A percentile compares a stretch with the other conserved stretches of the same genome.
These are phyloP conservation scores for Dipodomys merriami DNA, from an alignment of 2,113 vertebrate genomes.

Conservation along the genomic window DNA sequence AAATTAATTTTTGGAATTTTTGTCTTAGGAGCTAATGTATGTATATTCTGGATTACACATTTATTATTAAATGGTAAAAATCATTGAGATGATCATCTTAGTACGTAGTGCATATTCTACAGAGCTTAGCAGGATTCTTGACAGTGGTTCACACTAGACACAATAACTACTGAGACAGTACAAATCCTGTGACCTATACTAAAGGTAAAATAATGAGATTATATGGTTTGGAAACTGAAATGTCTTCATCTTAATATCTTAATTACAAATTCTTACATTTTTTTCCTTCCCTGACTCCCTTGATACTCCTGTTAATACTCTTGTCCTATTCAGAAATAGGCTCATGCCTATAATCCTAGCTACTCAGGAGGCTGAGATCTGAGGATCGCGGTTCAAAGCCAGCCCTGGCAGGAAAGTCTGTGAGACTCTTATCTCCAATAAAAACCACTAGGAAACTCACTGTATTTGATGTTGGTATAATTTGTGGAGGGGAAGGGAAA, in stretches of 20 bases:
- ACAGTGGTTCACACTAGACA: neutral
- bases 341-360: no score
- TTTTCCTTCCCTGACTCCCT: accelerated
- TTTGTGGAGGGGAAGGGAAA: no score
- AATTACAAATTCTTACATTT: neutral
- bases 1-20: neutral
- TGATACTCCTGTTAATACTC: neutral
- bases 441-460: no score
- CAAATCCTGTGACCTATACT: neutral
- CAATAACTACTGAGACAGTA: neutral
- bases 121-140: neutral
- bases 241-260: neutral
- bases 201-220: neutral
- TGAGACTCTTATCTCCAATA: no score
- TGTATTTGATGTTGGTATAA: no score
- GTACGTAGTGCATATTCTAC: neutral
- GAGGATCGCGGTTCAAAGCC: no score
- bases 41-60: neutral
- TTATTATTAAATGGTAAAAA: neutral
- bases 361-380: no score
- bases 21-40: neutral
- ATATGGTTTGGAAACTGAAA: neutral
- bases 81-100: neutral
- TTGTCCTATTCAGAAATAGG: neutral
- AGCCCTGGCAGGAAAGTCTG: no score